Evolutionary conservation across 2,113 vertebrate genomes (phyloP).

Genomic region (Orcinus orca): DNA sequence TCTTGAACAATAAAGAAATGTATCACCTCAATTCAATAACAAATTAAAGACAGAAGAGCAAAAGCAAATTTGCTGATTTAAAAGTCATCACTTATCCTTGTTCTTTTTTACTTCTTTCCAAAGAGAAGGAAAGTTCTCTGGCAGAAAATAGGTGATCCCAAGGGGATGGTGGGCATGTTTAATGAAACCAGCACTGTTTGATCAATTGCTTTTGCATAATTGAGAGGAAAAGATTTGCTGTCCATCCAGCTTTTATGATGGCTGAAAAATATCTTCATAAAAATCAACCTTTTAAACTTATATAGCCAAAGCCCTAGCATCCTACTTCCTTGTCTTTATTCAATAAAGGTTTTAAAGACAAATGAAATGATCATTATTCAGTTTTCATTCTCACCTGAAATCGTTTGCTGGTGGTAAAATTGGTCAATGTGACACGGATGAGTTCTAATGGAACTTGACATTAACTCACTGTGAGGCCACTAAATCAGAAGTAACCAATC

Average conservation of each 20-base stretch:
- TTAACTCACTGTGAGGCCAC: background rate
- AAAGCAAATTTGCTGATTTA: constrained; percentile 31
- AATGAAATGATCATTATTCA: constrained; percentile 33
- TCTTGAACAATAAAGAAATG: background rate
- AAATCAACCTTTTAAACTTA: constrained; percentile 42
- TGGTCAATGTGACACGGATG: background rate
- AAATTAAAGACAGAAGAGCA: constrained; percentile 25
- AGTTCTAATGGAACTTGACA: background rate
- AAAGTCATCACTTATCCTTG: background rate
- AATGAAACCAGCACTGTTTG: background rate
- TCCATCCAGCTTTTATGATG: background rate
- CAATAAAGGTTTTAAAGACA: constrained; percentile 49
- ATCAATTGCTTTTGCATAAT: constrained; percentile 31
- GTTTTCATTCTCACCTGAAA: constrained; percentile 47
- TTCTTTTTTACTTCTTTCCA: background rate
- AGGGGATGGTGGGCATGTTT: background rate
- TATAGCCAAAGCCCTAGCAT: background rate
- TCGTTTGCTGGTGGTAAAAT: constrained; percentile 21
- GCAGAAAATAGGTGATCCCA: background rate
- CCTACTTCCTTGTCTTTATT: constrained; percentile 1
- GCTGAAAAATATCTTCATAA: constrained; percentile 47
- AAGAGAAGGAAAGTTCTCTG: background rate
- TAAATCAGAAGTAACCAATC: background rate
- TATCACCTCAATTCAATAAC: background rate
- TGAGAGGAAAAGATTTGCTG: constrained; percentile 15